Conservation (phyloP, 2,888 invertebrate genomes). For the Blastobasis lacticolella region DNA sequence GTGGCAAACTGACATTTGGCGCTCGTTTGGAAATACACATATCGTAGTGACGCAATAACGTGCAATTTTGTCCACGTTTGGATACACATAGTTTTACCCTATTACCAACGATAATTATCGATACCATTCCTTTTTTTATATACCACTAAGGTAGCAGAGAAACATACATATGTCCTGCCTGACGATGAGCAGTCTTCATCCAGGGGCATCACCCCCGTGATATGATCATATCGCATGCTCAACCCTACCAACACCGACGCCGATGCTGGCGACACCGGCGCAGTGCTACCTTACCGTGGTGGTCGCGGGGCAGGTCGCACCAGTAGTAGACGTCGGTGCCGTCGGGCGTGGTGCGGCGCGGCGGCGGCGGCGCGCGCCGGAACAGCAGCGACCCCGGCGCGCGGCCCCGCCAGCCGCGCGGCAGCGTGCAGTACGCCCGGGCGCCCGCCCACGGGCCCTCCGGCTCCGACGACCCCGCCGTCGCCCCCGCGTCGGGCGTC, state of each 20-base stretch:
- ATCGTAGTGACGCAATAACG: no score
- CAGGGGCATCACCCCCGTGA: no score
- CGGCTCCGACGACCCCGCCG: conserved; percentile 17
- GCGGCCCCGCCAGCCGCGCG: conserved; percentile 41
- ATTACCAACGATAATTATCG: no score
- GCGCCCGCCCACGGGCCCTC: conserved; percentile 23
- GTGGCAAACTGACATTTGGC: no score
- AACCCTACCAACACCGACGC: not conserved
- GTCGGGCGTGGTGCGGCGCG: conserved; percentile 85
- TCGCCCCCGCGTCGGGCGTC: conserved; percentile 14
- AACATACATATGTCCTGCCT: no score
- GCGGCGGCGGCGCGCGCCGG: conserved; percentile 70
- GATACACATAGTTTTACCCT: no score
- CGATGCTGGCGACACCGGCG: not conserved
- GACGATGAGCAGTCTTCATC: no score
- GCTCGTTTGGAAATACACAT: no score
- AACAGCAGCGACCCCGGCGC: conserved; percentile 37
- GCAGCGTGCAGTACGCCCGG: conserved; percentile 71
- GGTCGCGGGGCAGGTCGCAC: conserved; percentile 83
- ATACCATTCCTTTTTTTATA: no score
- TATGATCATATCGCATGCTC: no score
- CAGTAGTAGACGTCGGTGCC: conserved; percentile 91
- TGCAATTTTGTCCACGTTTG: no score
- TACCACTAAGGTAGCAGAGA: no score
- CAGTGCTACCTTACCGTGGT: conserved; percentile 57